A percentile compares a stretch with the other conserved stretches of the same genome.
Conservation (phyloP, 2,113 vertebrate genomes). For the Chlorocebus sabaeus region DNA sequence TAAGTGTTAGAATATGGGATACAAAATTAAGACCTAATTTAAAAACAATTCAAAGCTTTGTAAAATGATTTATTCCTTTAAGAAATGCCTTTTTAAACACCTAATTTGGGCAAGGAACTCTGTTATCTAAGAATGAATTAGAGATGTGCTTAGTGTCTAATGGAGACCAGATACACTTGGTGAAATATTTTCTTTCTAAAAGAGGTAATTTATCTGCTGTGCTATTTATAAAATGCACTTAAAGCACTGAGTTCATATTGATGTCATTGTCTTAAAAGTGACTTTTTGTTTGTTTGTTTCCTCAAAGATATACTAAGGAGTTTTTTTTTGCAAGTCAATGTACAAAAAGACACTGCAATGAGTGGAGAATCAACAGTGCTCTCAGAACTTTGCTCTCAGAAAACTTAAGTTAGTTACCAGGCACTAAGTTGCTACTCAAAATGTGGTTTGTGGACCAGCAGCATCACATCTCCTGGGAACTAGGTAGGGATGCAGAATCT, state of each 20-base stretch:
- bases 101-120: neutral
- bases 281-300: neutral
- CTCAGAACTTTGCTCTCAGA: neutral
- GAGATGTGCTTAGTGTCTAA: neutral
- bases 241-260: neutral
- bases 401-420: neutral
- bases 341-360: neutral
- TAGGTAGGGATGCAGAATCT: neutral
- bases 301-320: neutral
- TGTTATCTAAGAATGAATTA: conserved; percentile 30
- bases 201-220: neutral
- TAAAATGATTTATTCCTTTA: conserved; percentile 4
- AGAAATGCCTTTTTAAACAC: neutral
- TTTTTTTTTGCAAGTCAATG: neutral
- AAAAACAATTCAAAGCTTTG: conserved; percentile 3
- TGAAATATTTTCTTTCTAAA: conserved; percentile 38
- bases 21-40: conserved; percentile 38
- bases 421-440: neutral
- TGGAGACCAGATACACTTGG: neutral
- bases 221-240: conserved; percentile 23
- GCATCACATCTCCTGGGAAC: neutral
- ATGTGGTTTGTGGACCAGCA: neutral
- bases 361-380: neutral
- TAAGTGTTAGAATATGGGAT: neutral
- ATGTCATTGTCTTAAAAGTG: neutral